Base-by-base conservation (phyloP, 1,140 invertebrate genomes). In the Microplitis demolitor region DNA sequence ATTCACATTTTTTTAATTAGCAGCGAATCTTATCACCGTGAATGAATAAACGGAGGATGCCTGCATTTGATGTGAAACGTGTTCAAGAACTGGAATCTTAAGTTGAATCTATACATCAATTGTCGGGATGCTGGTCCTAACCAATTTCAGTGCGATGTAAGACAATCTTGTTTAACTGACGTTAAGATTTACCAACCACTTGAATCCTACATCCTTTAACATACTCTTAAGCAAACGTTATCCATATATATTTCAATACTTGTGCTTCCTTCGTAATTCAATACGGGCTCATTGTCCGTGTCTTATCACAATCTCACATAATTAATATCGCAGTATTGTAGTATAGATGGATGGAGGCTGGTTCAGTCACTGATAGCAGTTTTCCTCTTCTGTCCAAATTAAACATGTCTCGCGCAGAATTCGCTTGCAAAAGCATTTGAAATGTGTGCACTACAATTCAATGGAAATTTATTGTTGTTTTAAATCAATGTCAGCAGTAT, bases 221-320 rank as follows among this genome's bases (percentile, higher is more conserved):
- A 58, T 58, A 58, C 56, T 58, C 56, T 6, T 3, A 11, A 45
- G 39, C 6, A 9, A 45, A 11, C 6, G 11, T 45, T 45, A 45
- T 11, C 6, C 39, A 45, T 45, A 82, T 84, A 81, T 82, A 24
- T 31, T 58, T 31, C 56, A 24, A 24, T 16, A 58, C 56, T 58
- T 33, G 16, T 16, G 56, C 24, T 58, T 31, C 14, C 8, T 9
- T 6, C 39, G 79, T 85, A 80, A 86, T 86, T 87, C 85, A 86
- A 86, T 87, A 86, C 80, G 85, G 85, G 85, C 69, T 84, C 86
- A 86, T 87, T 87, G 85, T 87, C 86, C 85, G 68, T 76, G 78
- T 83, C 85, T 87, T 87, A 87, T 87, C 85, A 84, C 86, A 86
- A 87, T 86, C 86, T 86, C 84, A 85, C 84, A 84, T 86, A 86